Evolutionary conservation across 2,888 invertebrate genomes (phyloP).

Genomic region (Amphipoea lucens): DNA sequence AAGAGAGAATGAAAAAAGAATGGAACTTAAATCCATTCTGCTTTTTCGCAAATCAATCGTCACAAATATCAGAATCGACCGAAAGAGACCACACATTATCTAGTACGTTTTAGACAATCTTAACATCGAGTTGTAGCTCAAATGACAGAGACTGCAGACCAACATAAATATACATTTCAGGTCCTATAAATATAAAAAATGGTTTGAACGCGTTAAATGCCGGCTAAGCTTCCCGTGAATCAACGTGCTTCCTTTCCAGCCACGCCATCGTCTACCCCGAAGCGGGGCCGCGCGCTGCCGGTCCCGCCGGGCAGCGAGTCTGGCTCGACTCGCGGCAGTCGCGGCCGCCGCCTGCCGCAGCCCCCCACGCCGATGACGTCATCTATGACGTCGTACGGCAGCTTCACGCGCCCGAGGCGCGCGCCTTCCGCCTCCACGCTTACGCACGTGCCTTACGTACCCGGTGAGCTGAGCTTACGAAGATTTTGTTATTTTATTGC

Average conservation of each 20-base stretch:
- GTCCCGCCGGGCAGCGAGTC: slow-evolving; percentile 85
- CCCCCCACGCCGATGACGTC: slow-evolving; percentile 80
- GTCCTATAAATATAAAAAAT: not conserved
- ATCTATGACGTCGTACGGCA: slow-evolving; percentile 69
- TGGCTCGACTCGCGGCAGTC: slow-evolving; percentile 80
- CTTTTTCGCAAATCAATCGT: not conserved
- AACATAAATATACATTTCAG: not conserved
- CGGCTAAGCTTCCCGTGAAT: slow-evolving; percentile 19
- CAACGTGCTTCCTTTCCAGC: slow-evolving; percentile 72
- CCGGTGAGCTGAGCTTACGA: slow-evolving; percentile 75
- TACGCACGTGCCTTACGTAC: slow-evolving; percentile 87
- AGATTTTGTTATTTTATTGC: not conserved
- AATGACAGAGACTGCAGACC: not conserved
- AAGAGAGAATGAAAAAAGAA: not conserved
- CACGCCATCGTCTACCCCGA: slow-evolving; percentile 88
- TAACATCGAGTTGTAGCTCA: not conserved
- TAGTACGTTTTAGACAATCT: not conserved
- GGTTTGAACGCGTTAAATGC: not conserved
- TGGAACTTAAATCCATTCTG: not conserved
- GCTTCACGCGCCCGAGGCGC: slow-evolving; percentile 69
- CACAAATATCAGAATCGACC: not conserved
- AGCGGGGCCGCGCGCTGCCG: slow-evolving; percentile 84
- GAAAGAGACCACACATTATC: no score
- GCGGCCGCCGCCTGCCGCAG: slow-evolving; percentile 84
- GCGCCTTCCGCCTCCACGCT: slow-evolving; percentile 77